Evolutionary conservation across 1,140 invertebrate species (phyloP), one percentile per base, ranked within the genome.

Genomic region (Lucilia cuprina): DNA sequence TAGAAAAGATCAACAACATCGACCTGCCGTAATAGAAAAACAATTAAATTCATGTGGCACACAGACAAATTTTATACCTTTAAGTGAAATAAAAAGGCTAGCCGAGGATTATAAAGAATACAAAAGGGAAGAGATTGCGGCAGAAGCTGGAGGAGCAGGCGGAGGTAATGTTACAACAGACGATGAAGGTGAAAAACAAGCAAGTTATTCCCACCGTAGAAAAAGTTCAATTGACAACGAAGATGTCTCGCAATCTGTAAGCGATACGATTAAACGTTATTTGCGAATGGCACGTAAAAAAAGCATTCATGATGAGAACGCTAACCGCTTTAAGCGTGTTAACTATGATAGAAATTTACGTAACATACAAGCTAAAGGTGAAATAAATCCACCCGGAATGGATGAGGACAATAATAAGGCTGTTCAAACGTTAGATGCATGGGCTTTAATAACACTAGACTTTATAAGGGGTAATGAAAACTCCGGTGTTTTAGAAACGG

Each of bases 331-430:
- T 86, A 97, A 97, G 88, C 93, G 96, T 0, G 96, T 97, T 1
- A 97, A 97, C 87, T 97, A 97, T 87, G 96, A 97, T 87, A 93
- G 95, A 50, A 97, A 96, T 87, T 92, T 97, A 49, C 90, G 96
- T 2, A 96, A 97, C 84, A 97, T 97, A 30, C 96, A 96, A 87
- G 94, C 96, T 0, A 96, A 96, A 86, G 94, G 94, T 1, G 94
- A 95, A 89, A 95, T 94, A 2, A 94, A 94, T 3, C 95, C 94
- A 50, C 94, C 94, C 1, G 94, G 95, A 25, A 95, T 96, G 83
- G 93, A 94, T 86, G 94, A 96, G 83, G 95, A 94, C 0, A 92
- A 94, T 19, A 93, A 93, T 85, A 96, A 96, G 85, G 95, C 95
- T 12, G 94, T 93, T 86, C 95, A 96, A 88, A 96, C 95, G 0